Percentiles rank a stretch among this genome's conserved stretches.
phyloP scores from a whole-genome alignment of 2,797 vertebrate genomes.

The Chlorospingus flavigularis region DNA sequence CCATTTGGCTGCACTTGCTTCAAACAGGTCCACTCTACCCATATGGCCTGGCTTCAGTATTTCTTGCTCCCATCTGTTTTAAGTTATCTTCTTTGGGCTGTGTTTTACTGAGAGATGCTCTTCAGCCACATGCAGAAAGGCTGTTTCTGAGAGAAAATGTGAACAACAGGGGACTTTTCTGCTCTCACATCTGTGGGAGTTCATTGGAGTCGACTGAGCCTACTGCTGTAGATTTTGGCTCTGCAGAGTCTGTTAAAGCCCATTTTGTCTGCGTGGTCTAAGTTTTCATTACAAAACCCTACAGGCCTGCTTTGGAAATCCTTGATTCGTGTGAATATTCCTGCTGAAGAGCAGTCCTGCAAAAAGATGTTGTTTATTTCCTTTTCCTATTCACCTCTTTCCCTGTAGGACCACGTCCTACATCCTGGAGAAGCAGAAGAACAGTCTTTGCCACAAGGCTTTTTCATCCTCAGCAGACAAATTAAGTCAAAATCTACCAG shows the following conservation, averaged over 20 bases:
- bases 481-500: neutral
- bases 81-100: neutral
- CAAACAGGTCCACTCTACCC: neutral
- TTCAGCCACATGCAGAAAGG: neutral
- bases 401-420: neutral
- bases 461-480: neutral
- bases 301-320: neutral
- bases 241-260: neutral
- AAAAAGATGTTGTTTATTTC: neutral
- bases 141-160: neutral
- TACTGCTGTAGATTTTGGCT: neutral
- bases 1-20: conserved; percentile 18
- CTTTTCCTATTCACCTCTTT: neutral
- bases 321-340: neutral
- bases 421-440: neutral
- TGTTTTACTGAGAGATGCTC: neutral
- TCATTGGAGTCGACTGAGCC: neutral
- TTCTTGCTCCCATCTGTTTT: conserved; percentile 30
- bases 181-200: neutral
- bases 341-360: neutral
- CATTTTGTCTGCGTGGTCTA: neutral
- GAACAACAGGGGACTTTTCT: neutral
- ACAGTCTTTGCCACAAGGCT: neutral
- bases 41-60: neutral
- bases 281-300: neutral